Conservation (phyloP, 2,113 vertebrate species). For the Heliornis fulica region DNA sequence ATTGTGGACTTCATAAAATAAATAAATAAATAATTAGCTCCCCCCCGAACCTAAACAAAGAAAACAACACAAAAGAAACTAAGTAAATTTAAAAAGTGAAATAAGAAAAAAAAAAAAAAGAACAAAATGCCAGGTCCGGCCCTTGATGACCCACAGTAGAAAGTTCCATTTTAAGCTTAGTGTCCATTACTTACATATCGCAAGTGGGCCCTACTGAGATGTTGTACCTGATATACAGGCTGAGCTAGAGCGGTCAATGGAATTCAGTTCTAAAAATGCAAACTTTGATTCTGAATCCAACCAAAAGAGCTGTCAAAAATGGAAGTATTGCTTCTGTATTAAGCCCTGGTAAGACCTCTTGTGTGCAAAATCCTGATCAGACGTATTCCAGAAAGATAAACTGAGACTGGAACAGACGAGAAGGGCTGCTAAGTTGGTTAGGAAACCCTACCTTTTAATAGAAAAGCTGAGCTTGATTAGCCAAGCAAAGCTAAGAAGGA, state of each 20-base stretch:
- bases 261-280: neutral
- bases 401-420: neutral
- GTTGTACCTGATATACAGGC: neutral
- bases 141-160: neutral
- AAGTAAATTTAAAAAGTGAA: neutral
- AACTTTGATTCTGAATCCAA: neutral
- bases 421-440: neutral
- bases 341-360: neutral
- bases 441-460: neutral
- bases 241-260: neutral
- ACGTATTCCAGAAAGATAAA: neutral
- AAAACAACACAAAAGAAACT: neutral
- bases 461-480: neutral
- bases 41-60: rapidly evolving
- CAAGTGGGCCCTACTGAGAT: neutral
- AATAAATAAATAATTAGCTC: too few relatives aligned
- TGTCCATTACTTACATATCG: neutral
- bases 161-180: neutral
- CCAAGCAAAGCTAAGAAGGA: neutral
- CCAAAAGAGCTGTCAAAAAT: neutral
- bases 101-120: neutral
- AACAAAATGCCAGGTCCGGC: neutral
- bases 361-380: neutral
- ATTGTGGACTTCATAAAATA: neutral
- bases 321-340: neutral